Conservation (phyloP, 2,113 vertebrate species). For the Ptychochromis oligacanthus region DNA sequence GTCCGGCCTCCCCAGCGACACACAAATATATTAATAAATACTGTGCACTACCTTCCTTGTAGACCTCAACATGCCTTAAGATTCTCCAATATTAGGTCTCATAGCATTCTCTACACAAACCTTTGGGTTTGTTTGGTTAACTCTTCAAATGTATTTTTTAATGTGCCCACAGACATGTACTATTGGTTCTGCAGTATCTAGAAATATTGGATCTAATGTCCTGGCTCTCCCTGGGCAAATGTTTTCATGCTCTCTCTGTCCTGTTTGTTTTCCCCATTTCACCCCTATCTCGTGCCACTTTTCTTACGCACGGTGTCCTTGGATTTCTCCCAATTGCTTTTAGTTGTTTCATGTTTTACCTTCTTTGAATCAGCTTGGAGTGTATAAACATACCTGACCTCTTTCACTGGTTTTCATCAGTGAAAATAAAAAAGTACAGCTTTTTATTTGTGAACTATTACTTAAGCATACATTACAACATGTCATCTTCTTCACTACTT, state of each 20-base stretch:
- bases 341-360: not conserved
- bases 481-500: too few species aligned
- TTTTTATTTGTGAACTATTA: too few species aligned
- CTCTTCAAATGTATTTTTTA: not conserved
- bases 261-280: not conserved
- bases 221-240: not conserved
- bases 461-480: too few species aligned
- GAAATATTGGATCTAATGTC: not conserved
- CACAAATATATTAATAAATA: too few species aligned
- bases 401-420: rapidly evolving
- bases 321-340: not conserved
- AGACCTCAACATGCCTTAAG: too few species aligned
- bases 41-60: too few species aligned
- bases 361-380: not conserved
- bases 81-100: not conserved
- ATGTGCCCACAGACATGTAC: not conserved
- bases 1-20: too few species aligned
- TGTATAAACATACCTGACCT: not conserved
- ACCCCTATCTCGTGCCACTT: not conserved
- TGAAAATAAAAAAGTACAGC: not conserved
- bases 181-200: not conserved
- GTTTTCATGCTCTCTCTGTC: not conserved
- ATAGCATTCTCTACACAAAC: not conserved
- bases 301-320: not conserved
- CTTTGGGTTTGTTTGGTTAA: not conserved